These are phyloP conservation scores for Chromoteleia sp. DNA, from an alignment of 2,888 invertebrate species.

Conservation along the genomic window DNA sequence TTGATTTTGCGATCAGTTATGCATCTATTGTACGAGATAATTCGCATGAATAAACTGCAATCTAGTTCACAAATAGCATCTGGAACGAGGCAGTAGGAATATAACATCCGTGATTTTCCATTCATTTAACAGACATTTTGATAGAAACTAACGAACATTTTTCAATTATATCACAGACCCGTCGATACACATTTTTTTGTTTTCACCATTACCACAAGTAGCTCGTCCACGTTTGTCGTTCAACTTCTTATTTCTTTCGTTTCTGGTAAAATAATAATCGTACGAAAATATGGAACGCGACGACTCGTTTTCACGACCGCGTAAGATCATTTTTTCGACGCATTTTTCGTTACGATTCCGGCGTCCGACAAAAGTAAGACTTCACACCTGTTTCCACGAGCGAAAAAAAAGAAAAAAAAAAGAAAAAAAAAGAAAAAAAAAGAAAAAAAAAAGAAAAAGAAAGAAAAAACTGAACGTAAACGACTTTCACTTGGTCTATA, in stretches of 20 bases:
- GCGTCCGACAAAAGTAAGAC: slow-evolving; percentile 1
- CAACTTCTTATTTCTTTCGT: neutral
- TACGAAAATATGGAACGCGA: too few species aligned
- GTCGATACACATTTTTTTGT: neutral
- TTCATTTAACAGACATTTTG: slow-evolving; percentile 26
- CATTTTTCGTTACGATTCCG: neutral
- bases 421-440: too few species aligned
- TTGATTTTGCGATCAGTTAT: slow-evolving; percentile 50
- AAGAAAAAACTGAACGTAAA: slow-evolving; percentile 6
- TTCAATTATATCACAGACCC: slow-evolving; percentile 11
- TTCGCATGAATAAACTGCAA: slow-evolving; percentile 47
- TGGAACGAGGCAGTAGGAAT: slow-evolving; percentile 44
- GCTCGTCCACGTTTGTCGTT: neutral
- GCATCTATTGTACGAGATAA: slow-evolving; percentile 38
- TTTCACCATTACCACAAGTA: slow-evolving; percentile 1
- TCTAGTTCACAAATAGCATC: slow-evolving; percentile 41
- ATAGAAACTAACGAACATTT: slow-evolving; percentile 10
- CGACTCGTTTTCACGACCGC: too few species aligned
- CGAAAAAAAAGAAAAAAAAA: too few species aligned
- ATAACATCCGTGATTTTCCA: slow-evolving; percentile 35
- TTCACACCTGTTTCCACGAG: slow-evolving; percentile 8
- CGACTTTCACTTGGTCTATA: slow-evolving; percentile 41
- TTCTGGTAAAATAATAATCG: neutral
- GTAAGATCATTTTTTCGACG: too few species aligned
- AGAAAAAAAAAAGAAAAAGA: too few species aligned